These are phyloP conservation scores for Pseudocheirus occidentalis DNA, from an alignment of 2,797 vertebrate species.

Conservation along the genomic window DNA sequence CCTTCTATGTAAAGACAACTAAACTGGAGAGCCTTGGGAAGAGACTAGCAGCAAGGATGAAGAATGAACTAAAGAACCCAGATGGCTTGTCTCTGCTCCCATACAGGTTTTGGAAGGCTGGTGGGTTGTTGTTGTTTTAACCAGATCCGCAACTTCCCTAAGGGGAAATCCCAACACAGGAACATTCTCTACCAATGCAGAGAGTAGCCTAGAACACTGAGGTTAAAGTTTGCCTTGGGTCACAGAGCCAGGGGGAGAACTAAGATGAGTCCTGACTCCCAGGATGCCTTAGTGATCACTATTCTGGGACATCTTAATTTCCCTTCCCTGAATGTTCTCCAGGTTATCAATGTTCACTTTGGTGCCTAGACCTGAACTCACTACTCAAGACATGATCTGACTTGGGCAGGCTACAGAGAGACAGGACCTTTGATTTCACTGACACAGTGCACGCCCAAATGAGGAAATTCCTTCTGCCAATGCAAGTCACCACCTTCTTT, in stretches of 20 bases:
- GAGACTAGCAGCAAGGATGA: neutral
- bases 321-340: neutral
- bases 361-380: neutral
- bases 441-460: neutral
- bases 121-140: neutral
- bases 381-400: neutral
- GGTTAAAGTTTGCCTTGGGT: neutral
- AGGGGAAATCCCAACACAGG: neutral
- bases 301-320: neutral
- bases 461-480: neutral
- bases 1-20: neutral
- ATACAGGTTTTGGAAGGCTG: neutral
- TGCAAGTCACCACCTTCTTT: neutral
- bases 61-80: neutral
- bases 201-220: neutral
- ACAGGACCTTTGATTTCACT: neutral
- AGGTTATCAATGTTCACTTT: neutral
- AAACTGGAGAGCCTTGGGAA: neutral
- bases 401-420: neutral
- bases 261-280: neutral
- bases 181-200: neutral
- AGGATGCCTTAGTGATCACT: neutral
- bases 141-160: neutral
- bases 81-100: neutral
- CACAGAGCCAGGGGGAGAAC: neutral